These are phyloP conservation scores for Tiliacea citrago DNA, from an alignment of 2,888 invertebrate genomes.

Conservation along the genomic window DNA sequence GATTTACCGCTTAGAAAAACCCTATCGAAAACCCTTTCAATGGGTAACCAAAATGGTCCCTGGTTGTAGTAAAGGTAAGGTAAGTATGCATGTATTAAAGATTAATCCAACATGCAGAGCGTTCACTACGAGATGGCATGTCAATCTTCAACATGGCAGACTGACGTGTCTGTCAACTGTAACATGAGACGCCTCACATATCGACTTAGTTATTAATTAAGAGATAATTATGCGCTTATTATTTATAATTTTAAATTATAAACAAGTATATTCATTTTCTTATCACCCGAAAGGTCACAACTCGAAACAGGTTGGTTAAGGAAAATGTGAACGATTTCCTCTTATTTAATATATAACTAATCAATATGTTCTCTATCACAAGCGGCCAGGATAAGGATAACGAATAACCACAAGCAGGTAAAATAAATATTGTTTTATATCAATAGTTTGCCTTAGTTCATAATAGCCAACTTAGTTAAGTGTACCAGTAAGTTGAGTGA, in stretches of 20 bases:
- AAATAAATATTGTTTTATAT: conserved; percentile 1
- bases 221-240: neutral
- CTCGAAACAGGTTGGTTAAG: conserved; percentile 29
- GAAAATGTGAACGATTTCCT: conserved; percentile 50
- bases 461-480: neutral
- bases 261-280: conserved; percentile 34
- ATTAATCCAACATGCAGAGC: neutral
- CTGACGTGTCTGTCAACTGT: neutral
- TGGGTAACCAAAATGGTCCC: too few species aligned
- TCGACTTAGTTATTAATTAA: conserved; percentile 12
- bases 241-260: conserved; percentile 7
- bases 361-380: conserved; percentile 44
- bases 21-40: too few species aligned
- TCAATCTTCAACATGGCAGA: neutral
- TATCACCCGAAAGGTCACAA: conserved; percentile 48
- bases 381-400: conserved; percentile 50
- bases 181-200: neutral
- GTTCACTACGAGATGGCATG: neutral
- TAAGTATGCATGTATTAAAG: neutral
- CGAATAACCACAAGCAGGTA: conserved; percentile 37
- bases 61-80: too few species aligned
- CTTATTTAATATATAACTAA: conserved; percentile 18
- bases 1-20: too few species aligned
- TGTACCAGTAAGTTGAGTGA: neutral
- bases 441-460: neutral